Evolutionary conservation across 2,113 vertebrate genomes (phyloP), one percentile per base, ranked within the genome.

Genomic region (Malaclemys terrapin): DNA sequence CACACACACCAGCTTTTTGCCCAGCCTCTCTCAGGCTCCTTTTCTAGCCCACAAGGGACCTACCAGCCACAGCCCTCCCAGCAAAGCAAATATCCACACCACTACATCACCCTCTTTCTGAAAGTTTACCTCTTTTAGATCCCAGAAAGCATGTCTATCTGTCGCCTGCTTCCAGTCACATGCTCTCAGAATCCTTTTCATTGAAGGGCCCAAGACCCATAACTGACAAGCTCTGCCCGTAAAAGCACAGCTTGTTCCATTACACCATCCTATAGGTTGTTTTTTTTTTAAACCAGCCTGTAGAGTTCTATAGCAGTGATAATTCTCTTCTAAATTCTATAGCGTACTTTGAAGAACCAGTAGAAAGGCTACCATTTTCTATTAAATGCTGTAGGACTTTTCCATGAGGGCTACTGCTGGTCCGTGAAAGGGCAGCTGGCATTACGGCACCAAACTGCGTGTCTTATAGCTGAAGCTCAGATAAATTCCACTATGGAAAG

Each of bases 401-500:
- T 91, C 75, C 20, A 47, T 81, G 92, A 82, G 20, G 38, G 83
- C 83, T 52, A 2, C 35, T 45, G 12, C 72, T 76, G 72, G 72
- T 76, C 10, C 72, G 25, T 27, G 10, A 27, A 24, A 76, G 12
- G 24, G 5, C 42, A 76, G 20, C 31, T 69, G 24, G 49, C 85
- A 94, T 78, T 94, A 86, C 87, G 81, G 78, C 1, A 17, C 83
- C 94, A 89, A 95, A 57, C 89, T 89, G 94, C 78, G 78, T 91
- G 94, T 13, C 72, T 95, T 82, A 86, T 57, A 89, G 47, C 92
- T 87, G 85, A 84, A 94, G 65, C 90, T 89, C 81, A 86, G 45
- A 76, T 86, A 91, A 94, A 95, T 94, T 95, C 88, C 87, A 91
- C 91, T 96, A 90, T 93, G 95, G 87, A 96, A 75, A 94, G 94